Evolutionary conservation across 2,888 invertebrate species (phyloP).

Genomic region (Mythimna loreyi): DNA sequence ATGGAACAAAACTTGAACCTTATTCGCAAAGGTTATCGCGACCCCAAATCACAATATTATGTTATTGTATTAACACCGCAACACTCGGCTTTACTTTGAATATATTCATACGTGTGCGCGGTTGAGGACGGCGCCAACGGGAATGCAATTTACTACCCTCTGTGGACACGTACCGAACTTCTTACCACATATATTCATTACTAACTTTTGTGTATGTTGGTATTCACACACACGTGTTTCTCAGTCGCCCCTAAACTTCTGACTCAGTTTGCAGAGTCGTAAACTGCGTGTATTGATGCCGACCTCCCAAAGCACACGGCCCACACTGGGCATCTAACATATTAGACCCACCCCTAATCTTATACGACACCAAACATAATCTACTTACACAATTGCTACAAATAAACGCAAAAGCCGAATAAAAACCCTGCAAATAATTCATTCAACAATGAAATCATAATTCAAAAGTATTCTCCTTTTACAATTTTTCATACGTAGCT

Average conservation of each 20-base stretch:
- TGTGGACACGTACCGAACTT: constrained; percentile 60
- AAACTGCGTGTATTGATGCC: constrained; percentile 39
- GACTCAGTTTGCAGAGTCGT: constrained; percentile 24
- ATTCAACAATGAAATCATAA: constrained; percentile 9
- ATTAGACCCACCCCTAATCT: constrained; percentile 14
- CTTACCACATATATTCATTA: constrained; percentile 74
- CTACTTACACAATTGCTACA: neutral
- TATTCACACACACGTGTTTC: constrained; percentile 45
- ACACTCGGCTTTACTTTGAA: constrained; percentile 31
- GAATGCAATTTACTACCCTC: constrained; percentile 67
- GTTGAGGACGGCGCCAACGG: constrained; percentile 38
- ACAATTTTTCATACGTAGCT: constrained; percentile 8
- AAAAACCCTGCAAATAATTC: neutral
- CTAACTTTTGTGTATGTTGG: constrained; percentile 58
- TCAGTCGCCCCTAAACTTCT: constrained; percentile 21
- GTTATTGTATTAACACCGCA: constrained; percentile 24
- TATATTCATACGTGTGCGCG: constrained; percentile 24
- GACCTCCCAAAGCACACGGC: constrained; percentile 11
- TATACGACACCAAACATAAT: neutral
- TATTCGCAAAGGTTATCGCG: constrained; percentile 17
- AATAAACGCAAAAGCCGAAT: constrained; percentile 12
- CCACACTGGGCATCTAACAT: constrained; percentile 13
- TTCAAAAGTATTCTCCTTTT: constrained; percentile 1
- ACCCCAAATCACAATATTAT: constrained; percentile 24
- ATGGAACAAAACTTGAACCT: constrained; percentile 24